Percentiles rank a stretch among this genome's conserved stretches.
These are phyloP conservation scores for Macaria liturata DNA, from an alignment of 2,888 invertebrate genomes.

Conservation along the genomic window DNA sequence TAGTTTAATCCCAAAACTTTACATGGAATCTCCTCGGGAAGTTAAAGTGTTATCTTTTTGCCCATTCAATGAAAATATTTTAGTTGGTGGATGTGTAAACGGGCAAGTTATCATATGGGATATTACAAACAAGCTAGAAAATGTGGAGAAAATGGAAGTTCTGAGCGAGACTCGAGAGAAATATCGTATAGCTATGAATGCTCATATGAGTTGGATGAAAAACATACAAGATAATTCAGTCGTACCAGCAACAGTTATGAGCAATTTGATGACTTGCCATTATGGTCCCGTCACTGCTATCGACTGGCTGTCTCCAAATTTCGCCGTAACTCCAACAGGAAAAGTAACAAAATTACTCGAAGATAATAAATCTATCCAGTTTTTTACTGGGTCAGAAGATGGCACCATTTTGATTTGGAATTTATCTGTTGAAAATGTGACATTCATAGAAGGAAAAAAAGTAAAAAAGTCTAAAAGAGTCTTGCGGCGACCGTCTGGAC, in stretches of 20 bases:
- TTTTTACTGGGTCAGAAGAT: slow-evolving; percentile 86
- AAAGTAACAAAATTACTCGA: slow-evolving; percentile 55
- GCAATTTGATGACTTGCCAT: slow-evolving; percentile 85
- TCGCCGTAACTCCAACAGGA: slow-evolving; percentile 84
- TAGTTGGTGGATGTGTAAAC: slow-evolving; percentile 88
- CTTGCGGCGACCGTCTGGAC: slow-evolving; percentile 79
- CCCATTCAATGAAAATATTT: slow-evolving; percentile 86
- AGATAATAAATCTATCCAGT: slow-evolving; percentile 80
- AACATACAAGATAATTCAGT: slow-evolving; percentile 81
- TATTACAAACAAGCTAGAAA: slow-evolving; percentile 84
- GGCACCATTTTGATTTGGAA: slow-evolving; percentile 89
- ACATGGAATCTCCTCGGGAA: slow-evolving; percentile 86
- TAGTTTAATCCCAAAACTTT: slow-evolving; percentile 86
- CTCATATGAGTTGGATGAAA: slow-evolving; percentile 88
- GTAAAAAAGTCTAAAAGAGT: slow-evolving; percentile 74
- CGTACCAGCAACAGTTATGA: slow-evolving; percentile 84
- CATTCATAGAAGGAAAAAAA: slow-evolving; percentile 59
- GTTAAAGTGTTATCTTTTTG: slow-evolving; percentile 86
- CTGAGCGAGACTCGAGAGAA: slow-evolving; percentile 85
- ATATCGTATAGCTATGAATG: slow-evolving; percentile 84
- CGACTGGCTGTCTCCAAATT: slow-evolving; percentile 86
- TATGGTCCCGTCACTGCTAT: slow-evolving; percentile 85
- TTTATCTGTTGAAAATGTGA: slow-evolving; percentile 78
- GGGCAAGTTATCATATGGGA: slow-evolving; percentile 90
- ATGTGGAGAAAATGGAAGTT: slow-evolving; percentile 84